These are phyloP conservation scores for Mactra quadrangularis DNA, from an alignment of 1,140 invertebrate genomes.

Conservation along the genomic window DNA sequence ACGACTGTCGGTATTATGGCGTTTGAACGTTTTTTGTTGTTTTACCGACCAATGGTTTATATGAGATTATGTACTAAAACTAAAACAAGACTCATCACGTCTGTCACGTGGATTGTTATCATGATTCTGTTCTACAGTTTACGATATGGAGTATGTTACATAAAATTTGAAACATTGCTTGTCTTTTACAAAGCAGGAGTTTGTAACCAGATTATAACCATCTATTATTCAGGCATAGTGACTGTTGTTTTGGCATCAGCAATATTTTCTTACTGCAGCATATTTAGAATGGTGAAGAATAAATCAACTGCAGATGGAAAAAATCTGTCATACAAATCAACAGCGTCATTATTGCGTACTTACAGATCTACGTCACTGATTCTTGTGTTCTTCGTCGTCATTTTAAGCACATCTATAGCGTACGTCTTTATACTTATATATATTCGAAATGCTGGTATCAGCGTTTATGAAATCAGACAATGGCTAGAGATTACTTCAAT, in stretches of 20 bases:
- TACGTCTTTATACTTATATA: slow-evolving; percentile 9
- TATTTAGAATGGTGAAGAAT: slow-evolving; percentile 32
- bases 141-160: slow-evolving; percentile 30
- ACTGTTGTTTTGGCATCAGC: background rate
- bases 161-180: background rate
- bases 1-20: slow-evolving; percentile 32
- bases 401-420: slow-evolving; percentile 11
- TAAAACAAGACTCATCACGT: background rate
- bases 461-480: background rate
- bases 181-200: slow-evolving; percentile 11
- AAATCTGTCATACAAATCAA: slow-evolving; percentile 7
- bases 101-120: background rate
- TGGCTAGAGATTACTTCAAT: slow-evolving; percentile 2
- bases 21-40: slow-evolving; percentile 10
- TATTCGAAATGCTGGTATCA: background rate
- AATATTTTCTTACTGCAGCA: background rate
- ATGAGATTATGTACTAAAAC: slow-evolving; percentile 8
- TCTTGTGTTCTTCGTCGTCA: slow-evolving; percentile 3
- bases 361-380: slow-evolving; percentile 41
- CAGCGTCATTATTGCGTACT: background rate
- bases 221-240: slow-evolving; percentile 13
- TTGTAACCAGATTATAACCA: slow-evolving; percentile 37
- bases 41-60: slow-evolving; percentile 31
- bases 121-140: background rate
- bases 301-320: background rate